These are phyloP conservation scores for Ochropacha duplaris DNA, from an alignment of 2,888 invertebrate species.

Conservation along the genomic window DNA sequence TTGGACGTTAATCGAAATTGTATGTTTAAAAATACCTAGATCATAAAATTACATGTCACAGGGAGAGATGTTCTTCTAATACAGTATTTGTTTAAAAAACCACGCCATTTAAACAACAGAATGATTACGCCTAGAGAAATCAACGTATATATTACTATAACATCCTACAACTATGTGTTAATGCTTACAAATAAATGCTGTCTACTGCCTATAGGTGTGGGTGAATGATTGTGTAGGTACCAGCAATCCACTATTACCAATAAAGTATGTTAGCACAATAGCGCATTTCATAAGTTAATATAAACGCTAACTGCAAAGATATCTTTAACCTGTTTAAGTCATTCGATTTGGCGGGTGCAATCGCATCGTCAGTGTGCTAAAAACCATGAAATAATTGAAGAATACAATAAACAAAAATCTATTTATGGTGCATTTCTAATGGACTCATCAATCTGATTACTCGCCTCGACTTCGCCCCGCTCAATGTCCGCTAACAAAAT, in stretches of 20 bases:
- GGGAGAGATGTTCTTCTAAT: conserved; percentile 36
- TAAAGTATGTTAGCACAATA: not conserved
- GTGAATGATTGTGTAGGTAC: not conserved
- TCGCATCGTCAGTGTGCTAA: not conserved
- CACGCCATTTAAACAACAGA: conserved; percentile 66
- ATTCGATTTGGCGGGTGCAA: too few species aligned
- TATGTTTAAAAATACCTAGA: conserved; percentile 24
- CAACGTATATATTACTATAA: conserved; percentile 83
- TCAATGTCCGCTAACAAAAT: not conserved
- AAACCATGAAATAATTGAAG: not conserved
- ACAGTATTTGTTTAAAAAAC: conserved; percentile 46
- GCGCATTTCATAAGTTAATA: not conserved
- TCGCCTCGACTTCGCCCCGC: not conserved
- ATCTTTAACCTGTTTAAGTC: too few species aligned
- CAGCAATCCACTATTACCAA: not conserved
- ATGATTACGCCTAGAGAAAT: conserved; percentile 76
- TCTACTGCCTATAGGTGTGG: conserved; percentile 56
- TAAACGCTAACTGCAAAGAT: too few species aligned
- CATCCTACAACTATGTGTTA: conserved; percentile 71
- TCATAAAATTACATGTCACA: conserved; percentile 41
- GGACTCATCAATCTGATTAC: not conserved
- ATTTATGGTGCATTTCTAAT: not conserved
- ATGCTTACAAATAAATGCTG: conserved; percentile 80
- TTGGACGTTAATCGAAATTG: conserved; percentile 61
- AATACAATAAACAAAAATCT: too few species aligned